Base-by-base conservation (phyloP, 2,888 invertebrate species). In the Chrysolina haemoptera region DNA sequence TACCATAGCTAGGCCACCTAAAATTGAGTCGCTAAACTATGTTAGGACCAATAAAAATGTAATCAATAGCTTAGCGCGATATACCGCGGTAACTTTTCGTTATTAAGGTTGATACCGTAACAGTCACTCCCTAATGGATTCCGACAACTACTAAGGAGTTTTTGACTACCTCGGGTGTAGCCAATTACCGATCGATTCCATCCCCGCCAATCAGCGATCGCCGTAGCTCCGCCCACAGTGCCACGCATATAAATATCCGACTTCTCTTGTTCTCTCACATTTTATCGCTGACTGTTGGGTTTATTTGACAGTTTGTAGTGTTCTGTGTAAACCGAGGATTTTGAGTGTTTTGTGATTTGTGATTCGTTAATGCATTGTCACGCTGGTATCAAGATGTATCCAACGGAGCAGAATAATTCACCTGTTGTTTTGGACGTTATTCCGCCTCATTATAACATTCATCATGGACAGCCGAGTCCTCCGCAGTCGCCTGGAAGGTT, bases 401-500 rank as follows among this genome's bases (percentile, higher is more conserved):
- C 87, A 48, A 85, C 85, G 48, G 83, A 85, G 27, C 81, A 78
- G 83, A 75, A 89, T 86, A 78, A 80, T 85, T 69, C 89, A 87
- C 89, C 90, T 2, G 89, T 91, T 70, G 90, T 92, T 10, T 89
- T 92, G 76, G 92, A 92, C 80, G 87, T 92, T 65, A 89, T 91
- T 68, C 90, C 91, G 16, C 89, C 91, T 11, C 90, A 90, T 81
- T 91, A 91, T 76, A 84, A 82, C 50, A 65, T 84, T 66, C 84
- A 86, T 75, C 86, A 86, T 68, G 82, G 88, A 85, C 85, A 85
- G 40, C 83, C 85, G 0, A 88, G 87, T 70, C 91, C 91, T 40
- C 90, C 90, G 11, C 89, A 89, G 64, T 90, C 90, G 0, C 91
- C 91, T 18, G 89, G 89, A 85, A 76, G 71, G 59, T 62, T 73